Conservation (phyloP, 2,888 invertebrate genomes). For the Hemistola chrysoprasaria region DNA sequence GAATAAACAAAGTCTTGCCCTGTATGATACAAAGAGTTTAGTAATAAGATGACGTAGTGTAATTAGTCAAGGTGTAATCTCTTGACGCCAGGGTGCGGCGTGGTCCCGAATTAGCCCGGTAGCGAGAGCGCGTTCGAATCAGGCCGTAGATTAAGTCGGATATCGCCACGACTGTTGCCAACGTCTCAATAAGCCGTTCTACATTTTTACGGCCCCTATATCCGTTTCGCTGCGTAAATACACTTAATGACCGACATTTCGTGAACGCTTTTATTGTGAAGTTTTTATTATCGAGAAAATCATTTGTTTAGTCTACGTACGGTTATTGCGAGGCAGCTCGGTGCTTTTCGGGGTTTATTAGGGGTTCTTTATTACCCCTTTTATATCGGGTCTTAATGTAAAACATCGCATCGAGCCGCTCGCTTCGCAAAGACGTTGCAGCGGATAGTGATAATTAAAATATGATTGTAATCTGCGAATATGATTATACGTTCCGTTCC, state of each 20-base stretch:
- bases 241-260: constrained; percentile 80
- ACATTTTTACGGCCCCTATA: constrained; percentile 77
- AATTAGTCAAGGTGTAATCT: constrained; percentile 62
- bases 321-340: constrained; percentile 69
- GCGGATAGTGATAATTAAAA: constrained; percentile 69
- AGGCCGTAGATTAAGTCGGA: constrained; percentile 64
- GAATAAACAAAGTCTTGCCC: no score
- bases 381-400: constrained; percentile 60
- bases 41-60: constrained; percentile 48
- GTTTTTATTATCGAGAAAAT: constrained; percentile 79
- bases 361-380: constrained; percentile 73
- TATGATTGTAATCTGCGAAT: constrained; percentile 68
- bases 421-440: constrained; percentile 48
- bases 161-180: constrained; percentile 63
- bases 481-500: constrained; percentile 61
- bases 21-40: no score
- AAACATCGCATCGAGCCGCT: constrained; percentile 52
- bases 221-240: constrained; percentile 80
- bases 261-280: constrained; percentile 79
- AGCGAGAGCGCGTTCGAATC: no score
- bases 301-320: constrained; percentile 81
- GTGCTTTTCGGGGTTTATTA: constrained; percentile 77
- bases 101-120: constrained; percentile 59
- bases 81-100: constrained; percentile 36
- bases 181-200: constrained; percentile 76